Evolutionary conservation across 2,113 vertebrate species (phyloP), one percentile per base, ranked within the genome.

Genomic region (Caretta caretta): DNA sequence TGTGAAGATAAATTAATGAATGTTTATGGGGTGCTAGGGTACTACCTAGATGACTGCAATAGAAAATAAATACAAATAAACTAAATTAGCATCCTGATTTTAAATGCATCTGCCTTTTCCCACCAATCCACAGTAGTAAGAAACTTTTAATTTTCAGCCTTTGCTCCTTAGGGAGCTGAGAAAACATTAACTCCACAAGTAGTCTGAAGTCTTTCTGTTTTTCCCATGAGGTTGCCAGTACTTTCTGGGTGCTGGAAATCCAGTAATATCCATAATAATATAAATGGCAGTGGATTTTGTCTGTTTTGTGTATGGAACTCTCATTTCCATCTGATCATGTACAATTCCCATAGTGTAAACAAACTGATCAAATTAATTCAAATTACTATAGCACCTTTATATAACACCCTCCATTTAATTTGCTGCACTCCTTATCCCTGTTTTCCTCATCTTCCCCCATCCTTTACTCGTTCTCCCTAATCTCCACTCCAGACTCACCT

Each of bases 181-280:
- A 94, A 97, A 96, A 92, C 89, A 88, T 95, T 93, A 90, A 90
- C 85, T 97, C 94, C 93, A 93, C 86, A 59, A 90, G 81, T 89
- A 81, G 75, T 95, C 86, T 94, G 62, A 87, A 75, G 88, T 82
- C 38, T 38, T 86, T 93, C 86, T 92, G 81, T 93, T 72, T 62
- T 91, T 94, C 42, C 76, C 81, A 11, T 91, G 90, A 90, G 22
- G 62, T 10, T 83, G n/a, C 49, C 86, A 86, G 49, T 91, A 38
- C 57, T 48, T 90, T 94, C 24, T 6, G 91, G 65, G 79, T 75
- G 75, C 75, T 22, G 88, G 65, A 94, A 50, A 87, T 88, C 8
- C 65, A 85, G 16, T 84, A 96, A 65, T 29, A 62, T 24, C 35
- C 56, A 38, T 12, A 83, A 50, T 83, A 16, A 56, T 56, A 24